Evolutionary conservation across 2,113 vertebrate species (phyloP).

Genomic region (Nipponia nippon): DNA sequence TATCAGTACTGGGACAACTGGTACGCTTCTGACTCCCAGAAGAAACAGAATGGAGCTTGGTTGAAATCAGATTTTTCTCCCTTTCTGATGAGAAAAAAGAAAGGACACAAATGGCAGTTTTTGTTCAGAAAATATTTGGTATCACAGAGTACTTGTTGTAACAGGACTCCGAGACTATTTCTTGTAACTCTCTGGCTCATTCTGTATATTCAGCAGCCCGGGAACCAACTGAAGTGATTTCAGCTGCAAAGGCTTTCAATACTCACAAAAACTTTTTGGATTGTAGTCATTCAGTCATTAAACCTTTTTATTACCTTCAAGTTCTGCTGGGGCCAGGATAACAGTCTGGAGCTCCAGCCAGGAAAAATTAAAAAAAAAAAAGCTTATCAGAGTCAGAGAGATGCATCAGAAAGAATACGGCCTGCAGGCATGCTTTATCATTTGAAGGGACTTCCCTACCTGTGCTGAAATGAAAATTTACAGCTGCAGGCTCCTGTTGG

Average conservation of each 20-base stretch:
- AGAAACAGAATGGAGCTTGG: background rate
- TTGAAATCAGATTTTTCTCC: background rate
- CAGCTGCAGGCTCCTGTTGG: background rate
- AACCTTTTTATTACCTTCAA: background rate
- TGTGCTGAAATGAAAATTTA: constrained; percentile 6
- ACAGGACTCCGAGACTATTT: background rate
- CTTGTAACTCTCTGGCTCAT: background rate
- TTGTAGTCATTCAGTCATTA: background rate
- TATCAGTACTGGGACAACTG: background rate
- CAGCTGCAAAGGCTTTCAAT: background rate
- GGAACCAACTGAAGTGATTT: background rate
- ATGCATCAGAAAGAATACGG: background rate
- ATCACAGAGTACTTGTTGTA: background rate
- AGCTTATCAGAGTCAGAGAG: background rate
- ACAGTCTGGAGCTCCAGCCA: background rate
- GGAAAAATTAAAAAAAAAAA: background rate
- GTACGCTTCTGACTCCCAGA: background rate
- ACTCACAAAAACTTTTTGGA: background rate
- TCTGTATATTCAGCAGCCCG: background rate
- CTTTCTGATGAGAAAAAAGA: background rate
- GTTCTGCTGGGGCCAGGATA: background rate
- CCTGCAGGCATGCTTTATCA: background rate
- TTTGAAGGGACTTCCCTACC: background rate
- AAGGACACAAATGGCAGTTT: background rate
- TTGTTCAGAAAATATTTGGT: background rate